A percentile compares a stretch with the other conserved stretches of the same genome.
Evolutionary conservation across 2,888 invertebrate genomes (phyloP).

Genomic region (Leptinotarsa haldemani): DNA sequence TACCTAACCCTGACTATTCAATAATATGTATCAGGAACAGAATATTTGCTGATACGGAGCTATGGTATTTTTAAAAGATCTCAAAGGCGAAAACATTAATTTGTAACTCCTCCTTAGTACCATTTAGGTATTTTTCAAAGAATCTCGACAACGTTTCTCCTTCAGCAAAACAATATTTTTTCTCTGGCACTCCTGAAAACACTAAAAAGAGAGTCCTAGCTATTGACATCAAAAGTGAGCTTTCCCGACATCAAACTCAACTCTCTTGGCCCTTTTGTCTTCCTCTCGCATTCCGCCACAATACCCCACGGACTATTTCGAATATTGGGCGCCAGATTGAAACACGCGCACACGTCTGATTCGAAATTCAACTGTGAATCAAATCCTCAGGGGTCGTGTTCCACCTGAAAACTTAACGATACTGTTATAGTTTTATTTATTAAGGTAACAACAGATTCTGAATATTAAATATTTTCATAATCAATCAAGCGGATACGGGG

Average conservation of each 20-base stretch:
- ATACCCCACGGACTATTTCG: constrained; percentile 25
- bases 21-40: no score
- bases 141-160: no score
- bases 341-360: constrained; percentile 27
- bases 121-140: no score
- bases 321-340: constrained; percentile 37
- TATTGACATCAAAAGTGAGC: no score
- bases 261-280: constrained; percentile 1
- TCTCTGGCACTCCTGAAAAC: no score
- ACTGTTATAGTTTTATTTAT: constrained; percentile 45
- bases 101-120: no score
- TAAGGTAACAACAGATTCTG: constrained; percentile 40
- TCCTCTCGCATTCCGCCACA: background rate
- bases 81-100: no score
- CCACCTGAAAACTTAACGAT: constrained; percentile 41
- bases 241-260: background rate
- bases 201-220: no score
- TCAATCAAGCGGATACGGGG: constrained; percentile 1
- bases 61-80: no score
- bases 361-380: constrained; percentile 25
- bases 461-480: constrained; percentile 17
- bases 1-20: no score
- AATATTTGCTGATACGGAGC: no score
- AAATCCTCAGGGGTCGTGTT: constrained; percentile 40
- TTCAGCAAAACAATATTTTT: no score